Evolutionary conservation across 2,113 vertebrate genomes (phyloP), one percentile per base, ranked within the genome.

Genomic region (Pituophis catenifer): DNA sequence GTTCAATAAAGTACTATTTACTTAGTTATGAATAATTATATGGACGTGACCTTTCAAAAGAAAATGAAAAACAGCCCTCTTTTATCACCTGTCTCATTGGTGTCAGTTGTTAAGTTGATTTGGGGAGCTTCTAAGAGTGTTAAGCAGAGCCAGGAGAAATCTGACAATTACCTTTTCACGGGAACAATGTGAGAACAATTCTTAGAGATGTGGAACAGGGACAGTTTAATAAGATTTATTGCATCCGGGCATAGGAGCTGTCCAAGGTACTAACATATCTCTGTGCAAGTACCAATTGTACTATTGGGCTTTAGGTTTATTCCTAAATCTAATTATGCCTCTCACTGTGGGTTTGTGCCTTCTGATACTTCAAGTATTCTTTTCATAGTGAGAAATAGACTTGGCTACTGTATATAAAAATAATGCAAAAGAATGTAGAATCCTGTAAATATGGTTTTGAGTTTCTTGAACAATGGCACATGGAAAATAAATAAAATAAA

Each of bases 111-210:
- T 94, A 75, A 95, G 44, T 57, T 88, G 88, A 96, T 57, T 92
- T 95, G 89, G 33, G 24, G 5, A 94, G 38, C 38, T 75, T 88
- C 86, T 29, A 95, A 93, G 53, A 44, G 38, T 0, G 0, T 86
- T 91, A 94, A 89, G 70, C 53, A 91, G 57, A 91, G 57, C 70
- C 62, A 92, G 94, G 92, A 89, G 44, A 95, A 95, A 89, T 92
- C 91, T 95, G 57, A 93, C 92, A 94, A 95, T 95, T 95, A 97
- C 94, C 92, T 88, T 96, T 96, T 95, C n/a, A 50, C 93, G 91
- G 85, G 10, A 95, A 17, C 12, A 58, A 62, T 94, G 21, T 85
- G 93, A 95, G 87, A 89, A 93, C 11, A 81, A 44, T 10, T 0
- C 44, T 92, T 1, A 13, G 89, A 91, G 88, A 94, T 93, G 91